Percentiles rank a stretch among this genome's conserved stretches.
Evolutionary conservation across 2,113 vertebrate species (phyloP).

Genomic region (Gobius niger): DNA sequence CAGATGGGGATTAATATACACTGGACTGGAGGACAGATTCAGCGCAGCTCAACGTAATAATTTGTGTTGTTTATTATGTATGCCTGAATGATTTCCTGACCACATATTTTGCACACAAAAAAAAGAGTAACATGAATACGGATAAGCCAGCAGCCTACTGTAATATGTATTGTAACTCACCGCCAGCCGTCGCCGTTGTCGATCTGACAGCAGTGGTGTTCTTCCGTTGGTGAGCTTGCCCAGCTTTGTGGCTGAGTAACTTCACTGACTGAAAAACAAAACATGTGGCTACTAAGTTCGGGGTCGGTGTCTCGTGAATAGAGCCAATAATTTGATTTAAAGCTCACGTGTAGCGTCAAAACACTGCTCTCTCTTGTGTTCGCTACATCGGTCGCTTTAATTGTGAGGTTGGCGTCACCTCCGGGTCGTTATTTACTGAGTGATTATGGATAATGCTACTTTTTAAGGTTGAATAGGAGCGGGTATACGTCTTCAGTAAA

Average conservation of each 20-base stretch:
- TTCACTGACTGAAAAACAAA: neutral
- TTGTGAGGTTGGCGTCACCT: constrained; percentile 32
- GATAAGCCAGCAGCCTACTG: constrained; percentile 7
- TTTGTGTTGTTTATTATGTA: neutral
- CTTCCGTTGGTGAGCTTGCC: constrained; percentile 54
- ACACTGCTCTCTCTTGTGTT: constrained; percentile 37
- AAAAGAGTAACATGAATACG: too few relatives aligned
- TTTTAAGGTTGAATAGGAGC: neutral
- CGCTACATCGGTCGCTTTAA: neutral
- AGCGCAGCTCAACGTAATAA: neutral
- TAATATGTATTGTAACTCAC: constrained; percentile 47
- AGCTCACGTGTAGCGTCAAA: constrained; percentile 67
- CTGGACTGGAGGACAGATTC: neutral
- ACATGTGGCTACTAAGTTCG: neutral
- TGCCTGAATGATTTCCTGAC: neutral
- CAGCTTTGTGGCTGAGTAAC: constrained; percentile 47
- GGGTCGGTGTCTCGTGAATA: constrained; percentile 1
- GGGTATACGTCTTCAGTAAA: neutral
- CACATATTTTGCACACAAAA: neutral
- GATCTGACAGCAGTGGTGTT: constrained; percentile 58
- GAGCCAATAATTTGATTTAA: constrained; percentile 38
- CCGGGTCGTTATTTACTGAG: neutral
- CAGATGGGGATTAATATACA: neutral
- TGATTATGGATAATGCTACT: neutral
- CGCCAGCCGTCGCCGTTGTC: constrained; percentile 61